Evolutionary conservation across 2,888 invertebrate genomes (phyloP).

Genomic region (Cepaea hortensis): DNA sequence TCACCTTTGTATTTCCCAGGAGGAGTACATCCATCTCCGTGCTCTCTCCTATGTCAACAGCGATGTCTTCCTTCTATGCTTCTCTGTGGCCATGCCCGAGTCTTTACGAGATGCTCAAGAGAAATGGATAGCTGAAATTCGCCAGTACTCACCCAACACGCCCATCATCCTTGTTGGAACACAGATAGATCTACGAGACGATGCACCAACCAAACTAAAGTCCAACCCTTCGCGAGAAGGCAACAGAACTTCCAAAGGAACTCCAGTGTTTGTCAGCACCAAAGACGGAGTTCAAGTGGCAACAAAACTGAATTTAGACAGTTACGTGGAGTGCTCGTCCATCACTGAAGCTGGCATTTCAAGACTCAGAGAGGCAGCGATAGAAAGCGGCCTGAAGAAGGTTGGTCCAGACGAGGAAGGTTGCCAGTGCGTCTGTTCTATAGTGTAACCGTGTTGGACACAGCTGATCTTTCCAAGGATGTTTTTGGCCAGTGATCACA

Average conservation of each 20-base stretch:
- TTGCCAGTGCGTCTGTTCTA: slow-evolving; percentile 31
- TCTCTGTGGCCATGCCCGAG: slow-evolving; percentile 66
- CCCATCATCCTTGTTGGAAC: slow-evolving; percentile 70
- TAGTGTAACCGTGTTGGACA: slow-evolving; percentile 10
- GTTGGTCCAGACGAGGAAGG: slow-evolving; percentile 44
- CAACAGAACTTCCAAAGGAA: background rate
- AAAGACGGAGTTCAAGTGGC: slow-evolving; percentile 62
- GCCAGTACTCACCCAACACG: slow-evolving; percentile 64
- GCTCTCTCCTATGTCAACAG: slow-evolving; percentile 72
- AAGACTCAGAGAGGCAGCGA: slow-evolving; percentile 52
- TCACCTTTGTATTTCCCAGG: slow-evolving; percentile 56
- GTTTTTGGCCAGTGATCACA: no score
- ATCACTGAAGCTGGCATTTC: slow-evolving; percentile 63
- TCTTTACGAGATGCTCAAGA: slow-evolving; percentile 66
- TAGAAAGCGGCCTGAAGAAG: slow-evolving; percentile 51
- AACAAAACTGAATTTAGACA: slow-evolving; percentile 57
- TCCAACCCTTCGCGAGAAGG: background rate
- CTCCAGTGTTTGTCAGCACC: slow-evolving; percentile 49
- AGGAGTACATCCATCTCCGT: slow-evolving; percentile 70
- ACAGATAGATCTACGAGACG: slow-evolving; percentile 61
- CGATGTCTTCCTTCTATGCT: slow-evolving; percentile 73
- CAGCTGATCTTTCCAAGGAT: no score
- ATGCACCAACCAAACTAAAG: slow-evolving; percentile 14
- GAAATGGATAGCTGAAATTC: slow-evolving; percentile 71
- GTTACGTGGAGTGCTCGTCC: slow-evolving; percentile 67